These are phyloP conservation scores for Hirudo medicinalis DNA, from an alignment of 1,140 invertebrate species.

Conservation along the genomic window DNA sequence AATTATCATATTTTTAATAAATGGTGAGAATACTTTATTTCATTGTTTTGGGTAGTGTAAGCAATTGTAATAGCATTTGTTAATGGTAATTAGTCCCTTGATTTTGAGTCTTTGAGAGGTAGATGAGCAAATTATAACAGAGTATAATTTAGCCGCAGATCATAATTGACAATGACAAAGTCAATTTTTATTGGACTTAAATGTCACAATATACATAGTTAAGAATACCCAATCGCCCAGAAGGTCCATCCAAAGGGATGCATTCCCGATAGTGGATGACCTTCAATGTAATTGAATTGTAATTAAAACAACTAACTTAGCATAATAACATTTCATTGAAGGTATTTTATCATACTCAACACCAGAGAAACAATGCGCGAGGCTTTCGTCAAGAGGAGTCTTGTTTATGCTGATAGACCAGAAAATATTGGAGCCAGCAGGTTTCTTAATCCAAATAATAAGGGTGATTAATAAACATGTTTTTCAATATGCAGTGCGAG, in stretches of 20 bases:
- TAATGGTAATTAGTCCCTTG: not conserved
- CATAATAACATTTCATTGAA: not conserved
- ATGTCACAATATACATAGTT: too few species aligned
- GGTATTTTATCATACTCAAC: not conserved
- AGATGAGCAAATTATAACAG: too few species aligned
- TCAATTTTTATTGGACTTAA: too few species aligned
- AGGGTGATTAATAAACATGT: not conserved
- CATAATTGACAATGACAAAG: too few species aligned
- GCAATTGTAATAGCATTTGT: not conserved
- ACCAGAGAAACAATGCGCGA: not conserved
- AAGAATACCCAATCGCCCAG: too few species aligned
- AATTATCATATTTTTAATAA: not conserved
- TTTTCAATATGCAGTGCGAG: not conserved
- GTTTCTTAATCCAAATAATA: slow-evolving; percentile 6
- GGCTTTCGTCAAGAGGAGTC: not conserved
- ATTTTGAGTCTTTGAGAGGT: not conserved
- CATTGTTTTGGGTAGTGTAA: not conserved
- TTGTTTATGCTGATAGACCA: not conserved
- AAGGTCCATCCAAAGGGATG: too few species aligned
- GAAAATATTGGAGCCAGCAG: not conserved
- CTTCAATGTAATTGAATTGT: too few species aligned
- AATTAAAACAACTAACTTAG: too few species aligned
- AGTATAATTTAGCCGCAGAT: too few species aligned
- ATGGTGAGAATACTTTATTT: not conserved
- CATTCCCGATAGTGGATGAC: too few species aligned